Percentiles rank a stretch among this genome's conserved stretches.
Conservation (phyloP, 1,140 invertebrate species). For the Bacillus rossius region DNA sequence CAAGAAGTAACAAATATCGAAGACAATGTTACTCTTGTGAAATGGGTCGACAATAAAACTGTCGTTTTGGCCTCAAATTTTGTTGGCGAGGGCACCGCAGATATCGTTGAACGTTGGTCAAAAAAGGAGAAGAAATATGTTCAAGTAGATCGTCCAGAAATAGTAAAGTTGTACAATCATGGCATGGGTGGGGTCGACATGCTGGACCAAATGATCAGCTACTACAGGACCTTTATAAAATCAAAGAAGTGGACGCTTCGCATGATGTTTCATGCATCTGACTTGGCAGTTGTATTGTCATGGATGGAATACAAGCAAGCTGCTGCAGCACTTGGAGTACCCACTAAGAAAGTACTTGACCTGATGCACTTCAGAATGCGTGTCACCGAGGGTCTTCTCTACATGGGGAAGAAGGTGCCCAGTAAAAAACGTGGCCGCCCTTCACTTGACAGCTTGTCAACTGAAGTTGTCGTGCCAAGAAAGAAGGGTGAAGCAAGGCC, state of each 20-base stretch:
- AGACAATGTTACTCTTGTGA: slow-evolving; percentile 10
- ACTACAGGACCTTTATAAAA: slow-evolving; percentile 28
- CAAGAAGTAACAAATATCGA: slow-evolving; percentile 12
- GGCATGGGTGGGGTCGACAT: slow-evolving; percentile 41
- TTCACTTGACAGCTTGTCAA: not conserved
- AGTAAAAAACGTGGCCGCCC: slow-evolving; percentile 7
- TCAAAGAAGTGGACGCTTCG: slow-evolving; percentile 34
- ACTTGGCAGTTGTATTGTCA: slow-evolving; percentile 24
- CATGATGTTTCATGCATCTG: slow-evolving; percentile 30
- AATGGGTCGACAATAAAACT: slow-evolving; percentile 18
- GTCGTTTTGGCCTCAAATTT: slow-evolving; percentile 17
- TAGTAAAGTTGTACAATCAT: slow-evolving; percentile 21
- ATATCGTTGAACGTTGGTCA: slow-evolving; percentile 16
- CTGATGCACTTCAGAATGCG: slow-evolving; percentile 11
- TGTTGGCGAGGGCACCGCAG: slow-evolving; percentile 12
- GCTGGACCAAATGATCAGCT: slow-evolving; percentile 28
- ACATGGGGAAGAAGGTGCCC: not conserved
- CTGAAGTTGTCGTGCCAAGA: no score
- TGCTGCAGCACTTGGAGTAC: not conserved
- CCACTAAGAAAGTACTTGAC: slow-evolving; percentile 10
- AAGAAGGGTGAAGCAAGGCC: no score
- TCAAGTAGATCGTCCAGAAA: slow-evolving; percentile 6
- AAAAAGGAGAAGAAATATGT: slow-evolving; percentile 13
- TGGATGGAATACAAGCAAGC: slow-evolving; percentile 31
- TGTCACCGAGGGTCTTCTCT: slow-evolving; percentile 12